Conservation (phyloP, 2,888 invertebrate genomes). For the Capitulum mitella region DNA sequence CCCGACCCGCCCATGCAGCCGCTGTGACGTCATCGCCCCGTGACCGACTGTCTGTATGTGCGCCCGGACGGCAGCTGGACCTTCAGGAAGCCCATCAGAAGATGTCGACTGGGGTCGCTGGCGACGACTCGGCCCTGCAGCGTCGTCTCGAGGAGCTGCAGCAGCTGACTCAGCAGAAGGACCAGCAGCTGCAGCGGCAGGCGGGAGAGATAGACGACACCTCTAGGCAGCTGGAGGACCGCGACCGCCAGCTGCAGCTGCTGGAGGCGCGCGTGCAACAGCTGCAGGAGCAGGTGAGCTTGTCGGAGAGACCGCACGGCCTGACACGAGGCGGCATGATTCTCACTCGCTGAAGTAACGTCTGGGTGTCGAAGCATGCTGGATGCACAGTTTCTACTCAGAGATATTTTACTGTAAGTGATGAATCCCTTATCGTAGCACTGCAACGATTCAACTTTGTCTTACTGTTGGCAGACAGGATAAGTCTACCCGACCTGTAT, state of each 20-base stretch:
- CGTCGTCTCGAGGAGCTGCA: constrained; percentile 54
- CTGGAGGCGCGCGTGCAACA: constrained; percentile 45
- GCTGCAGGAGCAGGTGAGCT: constrained; percentile 40
- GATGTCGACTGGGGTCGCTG: background rate
- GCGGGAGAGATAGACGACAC: constrained; percentile 61
- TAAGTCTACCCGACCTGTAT: too few species aligned
- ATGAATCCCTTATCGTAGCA: too few species aligned
- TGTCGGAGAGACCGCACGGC: background rate
- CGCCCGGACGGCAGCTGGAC: background rate
- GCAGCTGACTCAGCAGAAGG: constrained; percentile 33
- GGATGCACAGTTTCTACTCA: background rate
- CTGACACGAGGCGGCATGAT: background rate
- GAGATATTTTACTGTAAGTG: background rate
- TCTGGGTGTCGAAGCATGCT: background rate
- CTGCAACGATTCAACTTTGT: too few species aligned
- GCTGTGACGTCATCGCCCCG: too few species aligned
- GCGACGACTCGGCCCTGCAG: constrained; percentile 28
- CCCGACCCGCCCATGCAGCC: too few species aligned
- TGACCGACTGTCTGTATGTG: too few species aligned
- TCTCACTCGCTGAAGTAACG: background rate
- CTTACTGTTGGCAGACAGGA: too few species aligned
- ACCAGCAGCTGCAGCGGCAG: constrained; percentile 45
- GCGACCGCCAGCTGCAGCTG: constrained; percentile 47
- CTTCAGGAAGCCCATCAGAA: constrained; percentile 14
- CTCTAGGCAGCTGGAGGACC: constrained; percentile 55